Conservation (phyloP, 2,888 invertebrate genomes). For the Drosophila differens region DNA sequence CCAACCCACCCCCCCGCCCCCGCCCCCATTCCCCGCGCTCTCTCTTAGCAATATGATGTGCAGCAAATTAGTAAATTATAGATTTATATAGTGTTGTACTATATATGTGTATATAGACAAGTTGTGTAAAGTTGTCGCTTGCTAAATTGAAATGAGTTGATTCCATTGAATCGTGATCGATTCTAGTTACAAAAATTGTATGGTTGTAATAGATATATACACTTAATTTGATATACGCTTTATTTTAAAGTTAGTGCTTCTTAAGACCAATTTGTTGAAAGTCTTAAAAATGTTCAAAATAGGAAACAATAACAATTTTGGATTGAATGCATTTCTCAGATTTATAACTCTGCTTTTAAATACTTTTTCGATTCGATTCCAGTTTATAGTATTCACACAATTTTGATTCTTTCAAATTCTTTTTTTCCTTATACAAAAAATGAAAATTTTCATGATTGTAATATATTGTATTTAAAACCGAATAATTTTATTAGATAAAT, state of each 20-base stretch:
- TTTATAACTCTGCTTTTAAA: neutral
- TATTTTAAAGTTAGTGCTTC: neutral
- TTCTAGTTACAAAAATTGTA: neutral
- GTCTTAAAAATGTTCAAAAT: neutral
- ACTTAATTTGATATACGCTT: neutral
- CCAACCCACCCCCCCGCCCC: constrained; percentile 5
- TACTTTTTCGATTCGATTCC: neutral
- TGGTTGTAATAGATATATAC: constrained; percentile 1
- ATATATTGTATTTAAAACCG: neutral
- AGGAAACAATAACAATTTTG: neutral
- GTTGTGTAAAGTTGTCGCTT: constrained; percentile 16
- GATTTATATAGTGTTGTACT: constrained; percentile 25
- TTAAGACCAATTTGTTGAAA: neutral
- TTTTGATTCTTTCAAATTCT: neutral
- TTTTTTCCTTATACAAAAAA: neutral
- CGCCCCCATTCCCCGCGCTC: neutral
- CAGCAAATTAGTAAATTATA: constrained; percentile 54
- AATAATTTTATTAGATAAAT: neutral
- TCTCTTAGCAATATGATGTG: constrained; percentile 15
- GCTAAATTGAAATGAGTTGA: neutral
- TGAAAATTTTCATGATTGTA: neutral
- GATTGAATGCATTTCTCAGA: neutral
- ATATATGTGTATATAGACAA: constrained; percentile 24
- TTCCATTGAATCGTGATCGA: neutral
- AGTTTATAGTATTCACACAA: neutral